phyloP scores from a whole-genome alignment of 1,140 invertebrate genomes.

The Hypsibius dujardini region DNA sequence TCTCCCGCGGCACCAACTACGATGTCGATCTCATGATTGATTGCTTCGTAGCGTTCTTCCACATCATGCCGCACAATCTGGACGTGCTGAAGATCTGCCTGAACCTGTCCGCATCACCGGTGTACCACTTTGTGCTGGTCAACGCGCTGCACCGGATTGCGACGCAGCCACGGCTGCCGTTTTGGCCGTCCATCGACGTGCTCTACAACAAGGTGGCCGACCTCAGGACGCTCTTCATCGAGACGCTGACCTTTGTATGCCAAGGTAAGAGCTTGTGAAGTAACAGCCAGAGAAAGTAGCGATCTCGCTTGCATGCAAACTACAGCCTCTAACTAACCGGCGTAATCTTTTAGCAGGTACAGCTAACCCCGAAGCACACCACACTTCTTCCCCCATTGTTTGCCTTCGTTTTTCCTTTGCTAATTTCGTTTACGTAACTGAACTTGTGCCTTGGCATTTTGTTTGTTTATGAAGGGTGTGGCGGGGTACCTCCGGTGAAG shows the following conservation, averaged over 20 bases:
- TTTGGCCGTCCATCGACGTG: constrained; percentile 93
- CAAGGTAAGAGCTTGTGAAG: too few species aligned
- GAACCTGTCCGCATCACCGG: constrained; percentile 36
- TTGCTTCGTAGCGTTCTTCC: constrained; percentile 87
- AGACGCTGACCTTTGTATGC: constrained; percentile 83
- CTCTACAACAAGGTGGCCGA: constrained; percentile 82
- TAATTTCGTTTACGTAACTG: too few species aligned
- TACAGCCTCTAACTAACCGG: too few species aligned
- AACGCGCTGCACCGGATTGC: constrained; percentile 76
- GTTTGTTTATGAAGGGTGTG: too few species aligned
- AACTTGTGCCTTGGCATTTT: too few species aligned
- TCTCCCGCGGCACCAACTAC: constrained; percentile 55
- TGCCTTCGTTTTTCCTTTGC: too few species aligned
- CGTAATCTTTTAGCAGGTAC: too few species aligned
- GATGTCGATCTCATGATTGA: constrained; percentile 92
- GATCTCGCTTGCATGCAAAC: too few species aligned
- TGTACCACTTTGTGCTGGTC: constrained; percentile 80
- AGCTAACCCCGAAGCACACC: too few species aligned
- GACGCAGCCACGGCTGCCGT: constrained; percentile 66
- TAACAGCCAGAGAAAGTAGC: too few species aligned
- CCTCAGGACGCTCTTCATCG: constrained; percentile 78
- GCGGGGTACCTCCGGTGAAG: neutral
- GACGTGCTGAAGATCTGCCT: constrained; percentile 86
- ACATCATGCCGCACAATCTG: constrained; percentile 89
- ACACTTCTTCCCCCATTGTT: too few species aligned